Percentiles rank a stretch among this genome's conserved stretches.
Conservation (phyloP, 2,888 invertebrate species). For the Latheticus oryzae region DNA sequence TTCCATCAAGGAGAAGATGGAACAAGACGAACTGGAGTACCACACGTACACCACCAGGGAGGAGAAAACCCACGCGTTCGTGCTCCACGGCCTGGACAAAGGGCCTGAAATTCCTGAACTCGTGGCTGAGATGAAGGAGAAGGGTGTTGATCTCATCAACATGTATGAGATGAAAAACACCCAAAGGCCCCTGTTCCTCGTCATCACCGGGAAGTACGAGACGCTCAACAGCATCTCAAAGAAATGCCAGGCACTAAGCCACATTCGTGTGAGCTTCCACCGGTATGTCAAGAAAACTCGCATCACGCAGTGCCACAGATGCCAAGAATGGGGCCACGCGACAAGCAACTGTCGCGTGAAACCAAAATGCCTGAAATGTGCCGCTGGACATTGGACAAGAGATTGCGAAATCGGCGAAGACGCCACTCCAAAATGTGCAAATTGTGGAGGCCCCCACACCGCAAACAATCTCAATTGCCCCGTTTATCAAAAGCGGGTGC, state of each 20-base stretch:
- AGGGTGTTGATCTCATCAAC: background rate
- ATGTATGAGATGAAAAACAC: background rate
- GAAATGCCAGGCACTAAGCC: slow-evolving; percentile 12
- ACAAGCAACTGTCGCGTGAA: slow-evolving; percentile 47
- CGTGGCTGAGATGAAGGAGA: slow-evolving; percentile 5
- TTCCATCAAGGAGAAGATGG: background rate
- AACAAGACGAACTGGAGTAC: background rate
- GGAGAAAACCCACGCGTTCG: slow-evolving; percentile 23
- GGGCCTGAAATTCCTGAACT: background rate
- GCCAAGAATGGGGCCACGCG: slow-evolving; percentile 55
- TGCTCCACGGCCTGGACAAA: slow-evolving; percentile 11
- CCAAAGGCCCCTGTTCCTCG: background rate
- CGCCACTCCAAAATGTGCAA: slow-evolving; percentile 51
- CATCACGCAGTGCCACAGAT: slow-evolving; percentile 52
- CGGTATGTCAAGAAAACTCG: slow-evolving; percentile 45
- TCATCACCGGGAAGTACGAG: background rate
- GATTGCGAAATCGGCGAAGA: slow-evolving; percentile 48
- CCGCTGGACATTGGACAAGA: slow-evolving; percentile 48
- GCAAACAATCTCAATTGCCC: slow-evolving; percentile 49
- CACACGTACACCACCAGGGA: slow-evolving; percentile 10
- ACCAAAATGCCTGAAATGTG: slow-evolving; percentile 52
- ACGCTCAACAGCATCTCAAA: background rate
- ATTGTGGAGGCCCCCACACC: slow-evolving; percentile 51
- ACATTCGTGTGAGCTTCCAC: slow-evolving; percentile 44
- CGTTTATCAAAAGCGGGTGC: slow-evolving; percentile 38